A percentile compares a stretch with the other conserved stretches of the same genome.
phyloP scores from a whole-genome alignment of 2,113 vertebrate species.

The Labrus mixtus region DNA sequence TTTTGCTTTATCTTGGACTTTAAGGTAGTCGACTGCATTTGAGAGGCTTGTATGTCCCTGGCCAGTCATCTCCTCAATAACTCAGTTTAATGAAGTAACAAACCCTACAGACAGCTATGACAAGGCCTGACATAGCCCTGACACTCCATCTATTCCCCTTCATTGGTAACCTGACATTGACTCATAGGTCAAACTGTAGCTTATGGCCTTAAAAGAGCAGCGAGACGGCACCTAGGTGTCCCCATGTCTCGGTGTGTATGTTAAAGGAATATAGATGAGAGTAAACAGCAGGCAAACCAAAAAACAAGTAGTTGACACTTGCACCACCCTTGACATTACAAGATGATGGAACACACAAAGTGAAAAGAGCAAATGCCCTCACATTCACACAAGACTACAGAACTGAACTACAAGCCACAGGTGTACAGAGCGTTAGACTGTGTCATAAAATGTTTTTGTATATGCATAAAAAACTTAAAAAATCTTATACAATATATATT shows the following conservation, averaged over 20 bases:
- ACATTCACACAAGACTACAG: background rate
- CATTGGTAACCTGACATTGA: conserved; percentile 59
- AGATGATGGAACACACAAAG: background rate
- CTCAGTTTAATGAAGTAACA: conserved; percentile 66
- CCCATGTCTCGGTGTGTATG: background rate
- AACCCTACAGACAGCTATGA: conserved; percentile 53
- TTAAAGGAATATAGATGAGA: background rate
- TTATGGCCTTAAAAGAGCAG: conserved; percentile 30
- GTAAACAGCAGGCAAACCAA: background rate
- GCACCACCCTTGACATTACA: background rate
- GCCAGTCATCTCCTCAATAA: conserved; percentile 43
- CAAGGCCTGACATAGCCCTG: conserved; percentile 48
- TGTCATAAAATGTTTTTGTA: too few relatives aligned
- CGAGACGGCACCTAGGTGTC: background rate
- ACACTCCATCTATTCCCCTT: conserved; percentile 38
- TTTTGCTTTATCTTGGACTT: background rate
- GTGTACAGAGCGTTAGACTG: background rate
- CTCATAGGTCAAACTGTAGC: conserved; percentile 43
- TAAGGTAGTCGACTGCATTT: conserved; percentile 11
- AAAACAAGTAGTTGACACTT: conserved; percentile 2
- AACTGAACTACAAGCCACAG: background rate
- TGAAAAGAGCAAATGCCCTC: background rate
- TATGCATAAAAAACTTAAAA: too few relatives aligned
- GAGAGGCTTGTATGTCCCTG: conserved; percentile 22
- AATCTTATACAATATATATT: too few relatives aligned